Base-by-base conservation (phyloP, 2,888 invertebrate species). In the Lithophane socia region DNA sequence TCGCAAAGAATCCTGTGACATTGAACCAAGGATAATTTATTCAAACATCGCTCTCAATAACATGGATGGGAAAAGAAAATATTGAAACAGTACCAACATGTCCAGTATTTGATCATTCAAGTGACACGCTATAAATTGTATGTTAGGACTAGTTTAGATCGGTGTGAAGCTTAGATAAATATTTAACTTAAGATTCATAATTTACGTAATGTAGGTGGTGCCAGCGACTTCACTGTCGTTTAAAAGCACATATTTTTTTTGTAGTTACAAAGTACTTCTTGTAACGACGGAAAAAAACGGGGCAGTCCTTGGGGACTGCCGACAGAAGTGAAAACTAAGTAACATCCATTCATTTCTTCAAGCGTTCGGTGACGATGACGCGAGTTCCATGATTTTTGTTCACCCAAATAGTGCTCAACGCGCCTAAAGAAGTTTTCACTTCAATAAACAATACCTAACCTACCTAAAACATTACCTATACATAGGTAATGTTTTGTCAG, bases 61-160 rank as follows among this genome's bases (percentile, higher is more conserved):
- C 70, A 37, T 21, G 56, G 71, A 77, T 71, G 29, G 12, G 60
- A 71, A 71, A 73, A 64, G 56, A 68, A 65, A 83, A 83, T 69
- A 83, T 83, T 86, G 58, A 65, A 42, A 29, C 73, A 65, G 65
- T 18, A 24, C 70, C 54, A 73, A 85, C 66, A 73, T 1, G 68
- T 7, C 58, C 44, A 60, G 66, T 83, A 83, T 83, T 86, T 86
- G 83, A 73, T 77, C 54, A 37, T 65, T 63, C 63, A 70, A 77
- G 70, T 83, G 58, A 74, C 83, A 77, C 70, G 63, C 12, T 58
- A 13, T 65, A 70, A 64, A 42, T 54, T 80, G 47, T 49, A 21
- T 83, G 61, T 83, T 60, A 73, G 54, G 63, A 73, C 63, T 61
- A 42, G 73, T 83, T 68, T 12, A 18, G 16, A 82, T 67, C 7